phyloP scores from a whole-genome alignment of 1,140 invertebrate genomes.

The Meloidogyne floridensis region DNA sequence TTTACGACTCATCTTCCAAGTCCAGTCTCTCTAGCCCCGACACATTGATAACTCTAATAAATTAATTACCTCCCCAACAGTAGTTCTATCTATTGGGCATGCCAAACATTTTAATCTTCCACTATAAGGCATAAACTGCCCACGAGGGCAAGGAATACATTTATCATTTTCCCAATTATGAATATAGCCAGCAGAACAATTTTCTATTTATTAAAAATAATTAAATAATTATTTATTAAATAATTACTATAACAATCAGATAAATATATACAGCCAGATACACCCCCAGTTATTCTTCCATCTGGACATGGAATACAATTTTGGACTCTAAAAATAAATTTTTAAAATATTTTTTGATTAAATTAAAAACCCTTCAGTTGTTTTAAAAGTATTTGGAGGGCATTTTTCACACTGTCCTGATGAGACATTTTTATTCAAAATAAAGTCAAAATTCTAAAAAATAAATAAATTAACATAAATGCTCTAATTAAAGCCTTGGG shows the following conservation, averaged over 20 bases:
- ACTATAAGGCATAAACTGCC: slow-evolving; percentile 38
- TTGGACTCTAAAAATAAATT: neutral
- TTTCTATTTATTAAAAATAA: slow-evolving; percentile 22
- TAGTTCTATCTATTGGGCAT: slow-evolving; percentile 28
- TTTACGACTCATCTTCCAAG: no score
- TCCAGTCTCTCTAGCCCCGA: no score
- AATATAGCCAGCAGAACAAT: slow-evolving; percentile 28
- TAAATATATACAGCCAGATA: slow-evolving; percentile 28
- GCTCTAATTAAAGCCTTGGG: no score
- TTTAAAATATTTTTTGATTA: neutral
- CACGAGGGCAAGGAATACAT: slow-evolving; percentile 21
- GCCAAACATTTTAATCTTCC: slow-evolving; percentile 29
- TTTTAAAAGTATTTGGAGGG: slow-evolving; percentile 26
- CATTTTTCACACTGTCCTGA: slow-evolving; percentile 28
- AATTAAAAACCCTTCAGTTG: slow-evolving; percentile 16
- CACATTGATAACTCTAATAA: neutral
- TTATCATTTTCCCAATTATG: slow-evolving; percentile 24
- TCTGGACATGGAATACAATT: slow-evolving; percentile 16
- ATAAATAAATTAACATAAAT: no score
- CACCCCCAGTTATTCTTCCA: slow-evolving; percentile 29
- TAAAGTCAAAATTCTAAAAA: slow-evolving; percentile 7
- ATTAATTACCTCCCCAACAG: slow-evolving; percentile 22
- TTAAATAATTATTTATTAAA: slow-evolving; percentile 5
- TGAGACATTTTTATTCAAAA: slow-evolving; percentile 2
- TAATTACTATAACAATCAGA: slow-evolving; percentile 27